phyloP scores from a whole-genome alignment of 2,113 vertebrate genomes.

The Rhinichthys klamathensis region DNA sequence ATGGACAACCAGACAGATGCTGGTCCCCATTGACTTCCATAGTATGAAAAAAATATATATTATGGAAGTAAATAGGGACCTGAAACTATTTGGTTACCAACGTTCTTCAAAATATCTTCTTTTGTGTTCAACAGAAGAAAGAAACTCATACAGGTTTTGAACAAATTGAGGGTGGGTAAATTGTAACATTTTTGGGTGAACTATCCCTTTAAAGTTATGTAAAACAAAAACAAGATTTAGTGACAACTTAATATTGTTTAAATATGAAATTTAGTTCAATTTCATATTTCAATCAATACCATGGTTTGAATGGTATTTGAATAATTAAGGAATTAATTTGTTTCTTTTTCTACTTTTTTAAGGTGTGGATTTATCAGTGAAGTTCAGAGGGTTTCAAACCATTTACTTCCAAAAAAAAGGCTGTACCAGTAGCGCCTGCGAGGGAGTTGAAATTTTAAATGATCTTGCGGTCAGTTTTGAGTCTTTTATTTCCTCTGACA shows the following conservation, averaged over 20 bases:
- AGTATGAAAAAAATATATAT: too few species aligned
- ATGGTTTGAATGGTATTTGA: neutral
- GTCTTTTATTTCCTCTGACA: neutral
- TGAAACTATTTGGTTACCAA: too few species aligned
- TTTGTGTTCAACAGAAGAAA: too few species aligned
- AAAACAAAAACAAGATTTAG: neutral
- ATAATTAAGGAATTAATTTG: neutral
- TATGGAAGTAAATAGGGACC: too few species aligned
- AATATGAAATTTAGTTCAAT: neutral
- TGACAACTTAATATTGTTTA: neutral
- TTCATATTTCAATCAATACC: neutral
- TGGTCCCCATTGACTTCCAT: too few species aligned
- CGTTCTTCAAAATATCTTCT: too few species aligned
- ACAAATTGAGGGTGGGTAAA: too few species aligned
- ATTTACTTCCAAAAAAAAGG: conserved; percentile 73
- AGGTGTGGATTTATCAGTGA: conserved; percentile 66
- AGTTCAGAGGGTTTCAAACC: conserved; percentile 73
- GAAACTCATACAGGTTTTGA: too few species aligned
- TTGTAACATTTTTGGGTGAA: too few species aligned
- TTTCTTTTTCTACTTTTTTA: conserved; percentile 26
- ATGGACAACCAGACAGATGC: too few species aligned
- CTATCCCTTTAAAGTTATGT: neutral
- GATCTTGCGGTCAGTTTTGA: conserved; percentile 78
- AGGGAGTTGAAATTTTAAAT: conserved; percentile 83
- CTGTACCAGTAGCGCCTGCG: conserved; percentile 85